Conservation (phyloP, 2,113 vertebrate genomes). For the Delphinus delphis region DNA sequence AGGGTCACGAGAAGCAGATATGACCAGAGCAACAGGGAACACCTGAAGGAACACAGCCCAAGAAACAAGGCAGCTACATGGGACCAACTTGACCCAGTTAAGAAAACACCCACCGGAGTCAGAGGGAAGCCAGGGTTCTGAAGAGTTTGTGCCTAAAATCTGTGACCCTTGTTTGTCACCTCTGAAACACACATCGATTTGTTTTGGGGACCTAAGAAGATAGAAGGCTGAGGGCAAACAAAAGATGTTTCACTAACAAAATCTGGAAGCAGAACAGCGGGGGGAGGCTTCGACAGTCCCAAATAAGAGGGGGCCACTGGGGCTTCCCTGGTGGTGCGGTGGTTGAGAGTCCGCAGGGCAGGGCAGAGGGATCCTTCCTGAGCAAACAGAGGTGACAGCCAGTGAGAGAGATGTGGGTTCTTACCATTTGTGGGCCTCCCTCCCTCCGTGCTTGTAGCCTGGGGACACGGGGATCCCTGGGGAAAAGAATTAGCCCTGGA, state of each 20-base stretch:
- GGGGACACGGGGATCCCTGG: neutral
- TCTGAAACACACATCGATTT: neutral
- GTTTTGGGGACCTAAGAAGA: neutral
- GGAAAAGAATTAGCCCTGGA: neutral
- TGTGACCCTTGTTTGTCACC: neutral
- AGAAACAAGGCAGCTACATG: neutral
- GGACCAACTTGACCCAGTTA: neutral
- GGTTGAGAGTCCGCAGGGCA: no score
- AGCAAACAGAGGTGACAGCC: neutral
- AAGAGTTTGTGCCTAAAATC: neutral
- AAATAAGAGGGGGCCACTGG: no score
- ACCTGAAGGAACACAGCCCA: neutral
- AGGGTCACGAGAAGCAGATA: neutral
- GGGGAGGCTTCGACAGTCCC: neutral
- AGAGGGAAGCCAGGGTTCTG: neutral
- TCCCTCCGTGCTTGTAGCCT: neutral
- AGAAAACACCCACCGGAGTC: rapidly evolving
- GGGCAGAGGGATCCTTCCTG: neutral
- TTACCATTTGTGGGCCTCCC: neutral
- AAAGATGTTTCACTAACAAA: neutral
- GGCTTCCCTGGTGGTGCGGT: no score
- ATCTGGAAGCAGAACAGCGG: neutral
- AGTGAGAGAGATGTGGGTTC: neutral
- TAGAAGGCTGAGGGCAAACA: neutral
- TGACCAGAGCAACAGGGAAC: neutral